Conservation (phyloP, 2,888 invertebrate genomes). For the Cantharis rufa region DNA sequence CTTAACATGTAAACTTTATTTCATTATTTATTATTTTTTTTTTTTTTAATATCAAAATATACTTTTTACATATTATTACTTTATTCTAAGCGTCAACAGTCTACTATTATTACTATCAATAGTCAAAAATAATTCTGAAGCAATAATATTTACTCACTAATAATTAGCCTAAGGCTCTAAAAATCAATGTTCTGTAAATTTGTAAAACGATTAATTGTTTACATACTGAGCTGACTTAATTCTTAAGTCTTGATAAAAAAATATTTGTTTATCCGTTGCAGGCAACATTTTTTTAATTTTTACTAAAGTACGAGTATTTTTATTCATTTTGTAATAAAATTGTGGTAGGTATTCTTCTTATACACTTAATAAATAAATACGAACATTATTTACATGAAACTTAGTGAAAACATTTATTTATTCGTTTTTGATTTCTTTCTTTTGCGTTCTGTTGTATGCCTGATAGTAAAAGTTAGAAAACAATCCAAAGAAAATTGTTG, state of each 20-base stretch:
- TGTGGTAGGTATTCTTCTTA: background rate
- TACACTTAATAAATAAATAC: background rate
- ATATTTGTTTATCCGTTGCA: background rate
- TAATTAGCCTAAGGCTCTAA: background rate
- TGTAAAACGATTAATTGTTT: background rate
- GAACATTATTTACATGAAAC: background rate
- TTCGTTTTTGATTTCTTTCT: slow-evolving; percentile 30
- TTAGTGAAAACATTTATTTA: background rate
- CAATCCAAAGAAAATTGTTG: slow-evolving; percentile 85
- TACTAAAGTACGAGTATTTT: background rate
- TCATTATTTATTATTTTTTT: background rate
- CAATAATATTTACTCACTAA: background rate
- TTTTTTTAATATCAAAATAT: background rate
- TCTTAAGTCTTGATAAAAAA: slow-evolving; percentile 1
- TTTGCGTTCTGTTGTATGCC: slow-evolving; percentile 65
- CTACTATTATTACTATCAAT: background rate
- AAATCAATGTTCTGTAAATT: background rate
- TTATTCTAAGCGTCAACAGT: background rate
- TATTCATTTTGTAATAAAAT: background rate
- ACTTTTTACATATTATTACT: background rate
- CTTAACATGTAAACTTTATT: background rate
- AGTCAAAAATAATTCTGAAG: background rate
- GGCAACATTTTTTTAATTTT: background rate
- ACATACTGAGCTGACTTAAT: background rate
- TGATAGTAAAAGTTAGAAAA: slow-evolving; percentile 91